Evolutionary conservation across 2,797 vertebrate genomes (phyloP), one percentile per base, ranked within the genome.

Genomic region (Parambassis ranga): DNA sequence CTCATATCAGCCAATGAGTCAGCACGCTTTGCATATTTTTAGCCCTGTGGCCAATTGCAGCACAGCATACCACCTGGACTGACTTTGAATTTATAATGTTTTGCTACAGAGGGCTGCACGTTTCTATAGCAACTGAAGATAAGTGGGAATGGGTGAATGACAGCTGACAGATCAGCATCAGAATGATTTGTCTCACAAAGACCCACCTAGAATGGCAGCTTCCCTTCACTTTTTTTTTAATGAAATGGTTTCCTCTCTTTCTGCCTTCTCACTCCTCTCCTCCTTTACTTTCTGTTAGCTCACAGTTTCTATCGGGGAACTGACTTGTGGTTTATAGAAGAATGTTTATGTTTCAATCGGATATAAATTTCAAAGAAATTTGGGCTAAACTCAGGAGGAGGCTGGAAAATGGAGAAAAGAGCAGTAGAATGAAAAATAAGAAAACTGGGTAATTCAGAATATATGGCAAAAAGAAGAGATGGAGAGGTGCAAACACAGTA

Each of bases 1-100:
- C 65, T 82, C 57, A 36, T 61, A 72, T 76, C 74, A 75, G 50
- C 68, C 57, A 70, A 19, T 84, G 84, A 87, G 60, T 88, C 81
- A 85, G 57, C 53, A 60, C 44, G 47, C 67, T 83, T 87, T 80
- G 64, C 79, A 88, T 88, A 84, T 79, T 82, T 88, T 66, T 58
- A 78, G 65, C 67, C 84, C 65, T 50, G 27, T 75, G 77, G 80
- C 71, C 67, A 73, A 74, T 61, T 71, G 49, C 48, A 79, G 56
- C 60, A 56, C 47, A 67, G 41, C 65, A 55, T 42, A 69, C 46
- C 50, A 79, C 79, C 75, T 84, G 71, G 52, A 42, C 39, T 61
- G 60, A 79, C 65, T 79, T 70, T 63, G 58, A 79, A 72, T 82
- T 57, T 50, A 32, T 57, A 43, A 36, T 48, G 8, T 28, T 58